Base-by-base conservation (phyloP, 2,888 invertebrate genomes). In the Drosophila buzzatii region DNA sequence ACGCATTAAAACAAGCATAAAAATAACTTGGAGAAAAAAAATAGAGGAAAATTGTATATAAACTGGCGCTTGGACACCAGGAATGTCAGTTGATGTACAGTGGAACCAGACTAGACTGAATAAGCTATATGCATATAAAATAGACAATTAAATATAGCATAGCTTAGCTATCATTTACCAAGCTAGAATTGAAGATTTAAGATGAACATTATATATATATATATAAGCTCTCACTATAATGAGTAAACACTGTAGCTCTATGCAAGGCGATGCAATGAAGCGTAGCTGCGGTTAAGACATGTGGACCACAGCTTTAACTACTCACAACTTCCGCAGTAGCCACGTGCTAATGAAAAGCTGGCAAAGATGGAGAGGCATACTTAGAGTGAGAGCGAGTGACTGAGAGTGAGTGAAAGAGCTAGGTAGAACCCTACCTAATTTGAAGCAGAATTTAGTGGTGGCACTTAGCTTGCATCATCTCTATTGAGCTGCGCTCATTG, bases 231-330 rank as follows among this genome's bases (percentile, higher is more conserved):
- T 16, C 23, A 10, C 27, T 49, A n/a, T 49, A 61, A 0, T 16
- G 57, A 41, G 16, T 51, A 27, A 45, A 14, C 39, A 86, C 85
- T 87, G 71, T 89, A 51, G 27, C 44, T 60, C 33, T 67, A 82
- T 73, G 90, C 70, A 90, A 73, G 73, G 52, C 65, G 70, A 70
- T 65, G 73, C 86, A 89, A 77, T 90, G 79, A 56, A 81, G 90
- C 86, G 87, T 89, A 69, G 69, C 70, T 85, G 90, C 89, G 89
- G 86, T 89, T 89, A 65, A 76, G 73, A 85, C 69, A 75, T 81
- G 67, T 85, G 90, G 89, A 86, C 82, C 89, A 87, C 77, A 76
- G 62, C 58, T 61, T 56, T 76, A 52, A 56, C 72, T 58, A 55
- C 49, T 67, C 76, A 76, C 78, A 72, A 86, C 85, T 90, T 86